Evolutionary conservation across 2,113 vertebrate genomes (phyloP), one percentile per base, ranked within the genome.

Genomic region (Podarcis muralis): DNA sequence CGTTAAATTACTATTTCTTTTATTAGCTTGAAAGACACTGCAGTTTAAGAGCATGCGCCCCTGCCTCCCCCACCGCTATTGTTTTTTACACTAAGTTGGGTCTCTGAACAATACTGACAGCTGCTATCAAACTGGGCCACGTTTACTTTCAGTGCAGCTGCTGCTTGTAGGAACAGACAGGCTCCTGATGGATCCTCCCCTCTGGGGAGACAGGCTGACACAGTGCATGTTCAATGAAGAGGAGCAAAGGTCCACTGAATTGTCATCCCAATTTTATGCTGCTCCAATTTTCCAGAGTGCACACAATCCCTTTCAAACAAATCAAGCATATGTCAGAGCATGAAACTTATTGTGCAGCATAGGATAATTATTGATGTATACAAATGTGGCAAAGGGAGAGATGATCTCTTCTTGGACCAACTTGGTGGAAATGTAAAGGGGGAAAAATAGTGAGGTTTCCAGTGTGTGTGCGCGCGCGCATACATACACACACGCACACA

Each of bases 71-170:
- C 74, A 1, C 43, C 43, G 89, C 92, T 91, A 97, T 97, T 97
- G 96, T 97, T 97, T 95, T 95, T 93, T 86, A 93, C 93, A 93
- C 96, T 91, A 96, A 97, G 97, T 97, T 76, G 82, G 95, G 96
- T 92, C 96, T 96, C 97, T 97, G 97, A 97, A 98, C 97, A 98
- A 98, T 98, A 97, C 97, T 97, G 98, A 98, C 98, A 99, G 98
- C 98, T 98, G 98, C 97, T 98, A 98, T 98, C 97, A 97, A 97
- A 98, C 97, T 94, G 93, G 94, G 97, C 95, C 23, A 76, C 84
- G 92, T 94, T 97, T 95, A 95, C 94, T 94, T 95, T 90, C 71
- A 0, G 83, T 75, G 87, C 97, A 97, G 97, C 97, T 98, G 97
- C 96, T 1, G 93, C 90, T 91, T 91, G 96, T 95, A 97, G 94